A percentile compares a stretch with the other conserved stretches of the same genome.
phyloP scores from a whole-genome alignment of 2,888 invertebrate genomes.

The Tetramorium bicarinatum region DNA sequence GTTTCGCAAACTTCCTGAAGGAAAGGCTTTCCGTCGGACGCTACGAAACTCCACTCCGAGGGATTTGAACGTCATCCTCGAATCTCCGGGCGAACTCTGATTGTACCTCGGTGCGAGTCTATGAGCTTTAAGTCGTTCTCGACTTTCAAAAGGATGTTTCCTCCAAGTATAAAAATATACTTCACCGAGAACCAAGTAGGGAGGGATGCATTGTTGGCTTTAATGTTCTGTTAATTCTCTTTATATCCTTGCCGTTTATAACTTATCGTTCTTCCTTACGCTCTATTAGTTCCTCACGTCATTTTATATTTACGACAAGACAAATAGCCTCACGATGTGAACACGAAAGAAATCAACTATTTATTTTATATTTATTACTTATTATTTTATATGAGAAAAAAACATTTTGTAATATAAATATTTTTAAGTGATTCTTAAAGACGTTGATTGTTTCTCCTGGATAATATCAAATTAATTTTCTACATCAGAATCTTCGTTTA shows the following conservation, averaged over 20 bases:
- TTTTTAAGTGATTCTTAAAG: neutral
- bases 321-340: neutral
- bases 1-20: constrained; percentile 31
- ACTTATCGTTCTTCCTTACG: constrained; percentile 42
- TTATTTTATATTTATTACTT: neutral
- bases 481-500: neutral
- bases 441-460: neutral
- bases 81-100: constrained; percentile 37
- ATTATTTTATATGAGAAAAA: neutral
- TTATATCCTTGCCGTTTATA: constrained; percentile 27
- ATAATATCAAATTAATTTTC: neutral
- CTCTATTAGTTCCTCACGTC: constrained; percentile 29
- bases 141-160: constrained; percentile 24
- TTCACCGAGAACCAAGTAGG: neutral
- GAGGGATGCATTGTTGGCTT: neutral
- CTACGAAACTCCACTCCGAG: constrained; percentile 26
- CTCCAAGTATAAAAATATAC: constrained; percentile 35
- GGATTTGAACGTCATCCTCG: constrained; percentile 34
- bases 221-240: constrained; percentile 40
- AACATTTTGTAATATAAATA: neutral
- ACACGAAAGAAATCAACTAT: constrained; percentile 2
- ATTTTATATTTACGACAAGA: constrained; percentile 12
- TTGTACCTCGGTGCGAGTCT: constrained; percentile 27
- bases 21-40: constrained; percentile 22
- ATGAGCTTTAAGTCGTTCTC: constrained; percentile 49